phyloP scores from a whole-genome alignment of 2,113 vertebrate species.

The Dascyllus trimaculatus region DNA sequence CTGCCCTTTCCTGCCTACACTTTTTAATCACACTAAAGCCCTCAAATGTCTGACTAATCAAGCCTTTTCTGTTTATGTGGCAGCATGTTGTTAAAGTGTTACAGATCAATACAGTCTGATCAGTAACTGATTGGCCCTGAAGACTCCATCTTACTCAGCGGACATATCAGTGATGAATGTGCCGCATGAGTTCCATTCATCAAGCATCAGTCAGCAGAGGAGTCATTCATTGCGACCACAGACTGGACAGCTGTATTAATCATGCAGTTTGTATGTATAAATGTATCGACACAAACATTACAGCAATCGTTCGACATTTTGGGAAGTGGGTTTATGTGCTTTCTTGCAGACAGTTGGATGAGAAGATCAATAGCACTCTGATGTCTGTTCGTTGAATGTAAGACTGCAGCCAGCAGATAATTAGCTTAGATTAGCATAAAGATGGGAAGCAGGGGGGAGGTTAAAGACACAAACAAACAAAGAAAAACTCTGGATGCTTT shows the following conservation, averaged over 20 bases:
- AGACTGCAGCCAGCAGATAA: background rate
- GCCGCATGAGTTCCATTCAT: conserved; percentile 47
- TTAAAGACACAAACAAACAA: too few relatives aligned
- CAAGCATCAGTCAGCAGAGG: conserved; percentile 27
- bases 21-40: background rate
- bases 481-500: too few relatives aligned
- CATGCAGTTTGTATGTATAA: background rate
- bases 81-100: conserved; percentile 34
- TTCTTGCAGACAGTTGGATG: conserved; percentile 8
- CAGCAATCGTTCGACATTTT: conserved; percentile 1
- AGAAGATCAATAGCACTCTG: background rate
- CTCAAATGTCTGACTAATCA: conserved; percentile 10
- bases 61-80: conserved; percentile 18
- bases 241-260: background rate
- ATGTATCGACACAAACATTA: background rate
- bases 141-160: conserved; percentile 45
- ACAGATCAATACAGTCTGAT: conserved; percentile 52
- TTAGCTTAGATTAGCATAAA: background rate
- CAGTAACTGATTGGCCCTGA: conserved; percentile 1
- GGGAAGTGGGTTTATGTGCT: background rate
- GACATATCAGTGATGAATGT: conserved; percentile 24
- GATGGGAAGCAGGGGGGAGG: background rate
- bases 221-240: conserved; percentile 7
- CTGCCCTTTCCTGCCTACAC: too few relatives aligned
- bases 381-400: background rate